Evolutionary conservation across 37 sponge, comb jelly and placozoan species (phyloP).

Genomic region (Halisarca cf. caerulea): DNA sequence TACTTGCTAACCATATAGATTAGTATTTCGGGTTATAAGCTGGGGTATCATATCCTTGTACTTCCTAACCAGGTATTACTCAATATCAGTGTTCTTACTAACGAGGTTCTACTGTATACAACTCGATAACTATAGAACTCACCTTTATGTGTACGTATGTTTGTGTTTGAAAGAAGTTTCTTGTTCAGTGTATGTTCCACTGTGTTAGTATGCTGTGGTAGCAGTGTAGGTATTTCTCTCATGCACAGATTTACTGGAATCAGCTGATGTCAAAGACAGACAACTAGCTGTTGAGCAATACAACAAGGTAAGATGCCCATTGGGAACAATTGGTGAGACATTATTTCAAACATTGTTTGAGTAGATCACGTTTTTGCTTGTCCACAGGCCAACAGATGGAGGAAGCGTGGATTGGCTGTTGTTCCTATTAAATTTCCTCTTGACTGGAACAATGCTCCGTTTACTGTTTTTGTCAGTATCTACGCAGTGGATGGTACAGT

Average conservation of each 20-base stretch:
- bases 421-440: constrained; percentile 60
- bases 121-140: too few relatives aligned
- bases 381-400: constrained; percentile 72
- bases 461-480: constrained; percentile 59
- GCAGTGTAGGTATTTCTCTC: too few relatives aligned
- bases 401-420: constrained; percentile 58
- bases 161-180: too few relatives aligned
- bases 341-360: neutral
- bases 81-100: too few relatives aligned
- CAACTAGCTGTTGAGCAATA: constrained; percentile 39
- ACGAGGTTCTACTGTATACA: too few relatives aligned
- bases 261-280: constrained; percentile 61
- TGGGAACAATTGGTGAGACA: neutral
- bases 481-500: constrained; percentile 80
- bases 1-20: too few relatives aligned
- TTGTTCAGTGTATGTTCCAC: too few relatives aligned
- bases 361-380: neutral
- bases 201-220: too few relatives aligned
- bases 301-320: constrained; percentile 42
- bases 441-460: constrained; percentile 39
- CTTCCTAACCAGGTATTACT: too few relatives aligned
- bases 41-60: too few relatives aligned
- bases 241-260: constrained; percentile 41
- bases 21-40: too few relatives aligned
- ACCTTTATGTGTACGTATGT: too few relatives aligned